phyloP scores from a whole-genome alignment of 1,140 invertebrate genomes.

The Halictus rubicundus region DNA sequence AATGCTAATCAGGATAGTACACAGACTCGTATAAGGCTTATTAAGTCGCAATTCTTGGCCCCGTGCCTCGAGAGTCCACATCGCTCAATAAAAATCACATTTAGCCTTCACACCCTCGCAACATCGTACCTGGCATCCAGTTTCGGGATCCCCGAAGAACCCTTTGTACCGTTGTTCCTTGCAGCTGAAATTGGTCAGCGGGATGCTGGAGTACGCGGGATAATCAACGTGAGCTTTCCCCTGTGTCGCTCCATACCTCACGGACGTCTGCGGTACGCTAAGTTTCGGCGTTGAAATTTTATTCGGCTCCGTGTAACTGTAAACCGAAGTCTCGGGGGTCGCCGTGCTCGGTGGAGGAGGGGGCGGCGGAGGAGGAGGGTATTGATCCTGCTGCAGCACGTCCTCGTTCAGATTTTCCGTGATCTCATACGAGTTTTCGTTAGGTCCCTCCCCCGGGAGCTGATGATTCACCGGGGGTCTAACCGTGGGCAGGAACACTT shows the following conservation, averaged over 20 bases:
- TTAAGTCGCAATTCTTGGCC: too few species aligned
- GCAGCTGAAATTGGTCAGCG: constrained; percentile 90
- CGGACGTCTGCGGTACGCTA: constrained; percentile 57
- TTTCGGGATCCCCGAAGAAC: constrained; percentile 93
- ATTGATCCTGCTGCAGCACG: constrained; percentile 62
- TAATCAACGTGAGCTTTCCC: constrained; percentile 91
- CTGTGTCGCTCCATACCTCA: constrained; percentile 84
- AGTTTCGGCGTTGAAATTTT: constrained; percentile 44
- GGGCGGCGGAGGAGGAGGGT: constrained; percentile 41
- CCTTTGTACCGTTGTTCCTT: constrained; percentile 93
- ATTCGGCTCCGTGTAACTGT: constrained; percentile 47
- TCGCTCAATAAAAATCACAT: neutral
- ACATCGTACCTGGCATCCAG: constrained; percentile 87
- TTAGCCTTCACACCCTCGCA: neutral
- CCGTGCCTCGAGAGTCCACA: too few species aligned
- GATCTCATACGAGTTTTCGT: constrained; percentile 66
- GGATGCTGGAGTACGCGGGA: constrained; percentile 88
- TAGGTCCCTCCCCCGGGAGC: constrained; percentile 35
- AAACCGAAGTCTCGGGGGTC: constrained; percentile 51
- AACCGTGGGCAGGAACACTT: constrained; percentile 28
- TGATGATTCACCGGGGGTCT: constrained; percentile 22
- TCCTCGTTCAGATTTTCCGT: constrained; percentile 66
- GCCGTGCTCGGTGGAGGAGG: neutral
- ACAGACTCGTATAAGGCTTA: too few species aligned
- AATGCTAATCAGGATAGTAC: too few species aligned